Evolutionary conservation across 2,888 invertebrate genomes (phyloP), one percentile per base, ranked within the genome.

Genomic region (Saturnia japonica): DNA sequence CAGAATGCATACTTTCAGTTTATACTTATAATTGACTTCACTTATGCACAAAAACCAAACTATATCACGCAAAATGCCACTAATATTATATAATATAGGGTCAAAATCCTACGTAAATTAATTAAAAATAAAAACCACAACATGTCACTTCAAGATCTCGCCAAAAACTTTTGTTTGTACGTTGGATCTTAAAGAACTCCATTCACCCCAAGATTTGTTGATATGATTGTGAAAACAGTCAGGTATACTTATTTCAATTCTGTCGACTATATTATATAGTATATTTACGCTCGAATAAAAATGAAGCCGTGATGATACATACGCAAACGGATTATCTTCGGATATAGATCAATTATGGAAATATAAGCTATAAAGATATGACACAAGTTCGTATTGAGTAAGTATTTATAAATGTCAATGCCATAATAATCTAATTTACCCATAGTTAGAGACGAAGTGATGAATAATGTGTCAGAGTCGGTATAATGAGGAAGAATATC

Each of bases 321-420:
- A 60, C 28, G 14, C 4, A 28, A 25, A 25, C 28, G 57, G 28
- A 60, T 28, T 60, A 12, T 28, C 25, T 28, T 60, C 11, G 54
- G 12, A 60, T 19, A 14, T 60, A 60, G 57, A 60, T 64, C 34
- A 64, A 66, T n/a, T 73, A 19, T 74, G 68, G 70, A 73, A 73
- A 77, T 70, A 67, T 34, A 64, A n/a, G n/a, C 40, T 64, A 64
- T 64, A 64, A 64, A 64, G 19, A 40, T 64, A 9, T 40, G 40
- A 64, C 40, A 64, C 40, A 19, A 19, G 64, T 64, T 64, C 12
- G 12, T 64, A n/a, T 40, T n/a, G 19, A 64, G 64, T 64, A 40
- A 64, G 16, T 40, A 12, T 64, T 64, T 64, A 40, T 64, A 64
- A 64, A 64, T 64, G 64, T 64, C 64, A 64, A 64, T 40, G 40